Evolutionary conservation across 2,113 vertebrate genomes (phyloP), one percentile per base, ranked within the genome.

Genomic region (human): DNA sequence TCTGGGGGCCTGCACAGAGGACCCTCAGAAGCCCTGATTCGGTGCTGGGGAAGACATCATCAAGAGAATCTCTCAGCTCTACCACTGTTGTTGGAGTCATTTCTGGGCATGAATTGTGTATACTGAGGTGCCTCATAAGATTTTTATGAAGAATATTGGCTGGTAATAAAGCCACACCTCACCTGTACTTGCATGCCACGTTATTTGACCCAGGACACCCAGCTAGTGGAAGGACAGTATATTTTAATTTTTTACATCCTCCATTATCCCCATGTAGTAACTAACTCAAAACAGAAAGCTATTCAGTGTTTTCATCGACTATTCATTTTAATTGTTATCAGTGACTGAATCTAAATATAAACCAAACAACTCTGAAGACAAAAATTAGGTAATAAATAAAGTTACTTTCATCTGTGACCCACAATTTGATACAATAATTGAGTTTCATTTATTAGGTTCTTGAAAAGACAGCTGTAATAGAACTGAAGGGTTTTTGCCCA

Each of bases 261-360:
- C 27, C 32, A 11, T 25, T 75, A 64, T 92, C 13, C 38, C 14
- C 16, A 68, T 89, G 30, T 48, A 45, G 14, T 59, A 57, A 78
- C 45, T 90, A 90, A 81, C 30, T 96, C 81, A 59, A 89, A 86
- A 68, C 27, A 73, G 9, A 96, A 86, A 87, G 23, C 38, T 84
- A 43, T 61, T 72, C 38, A 70, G 30, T 20, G 40, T 80, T 91
- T 72, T 92, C 40, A 72, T 78, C 30, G 81, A 55, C 45, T 89
- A 35, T 89, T 93, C 83, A 52, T 89, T 50, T 81, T 45, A 73
- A 83, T 61, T 92, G 8, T 93, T 83, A 27, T 80, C 84, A 84
- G 12, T 89, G 68, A 55, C 12, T 30, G 10, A 79, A 75, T 95
- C n/a, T 73, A 95, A 96, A 59, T 76, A 79, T 32, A 40, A 94